Evolutionary conservation across 2,113 vertebrate genomes (phyloP).

Genomic region (Ictalurus punctatus): DNA sequence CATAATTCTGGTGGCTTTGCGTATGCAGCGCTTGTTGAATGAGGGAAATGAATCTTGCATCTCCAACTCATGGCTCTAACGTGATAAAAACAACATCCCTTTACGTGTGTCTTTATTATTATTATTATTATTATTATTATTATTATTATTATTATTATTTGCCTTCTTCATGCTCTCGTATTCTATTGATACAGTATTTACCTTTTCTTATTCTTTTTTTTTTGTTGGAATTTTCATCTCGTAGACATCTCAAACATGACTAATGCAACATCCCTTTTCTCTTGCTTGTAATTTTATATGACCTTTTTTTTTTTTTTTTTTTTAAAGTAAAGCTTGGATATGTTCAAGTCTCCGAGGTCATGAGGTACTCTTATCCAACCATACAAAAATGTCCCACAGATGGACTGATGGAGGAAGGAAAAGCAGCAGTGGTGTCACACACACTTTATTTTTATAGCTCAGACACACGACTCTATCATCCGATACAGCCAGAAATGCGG

Average conservation of each 20-base stretch:
- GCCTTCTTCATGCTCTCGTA: not conserved
- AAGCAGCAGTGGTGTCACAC: constrained; percentile 59
- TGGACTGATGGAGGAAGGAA: constrained; percentile 55
- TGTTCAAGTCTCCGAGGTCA: constrained; percentile 48
- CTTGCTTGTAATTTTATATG: not conserved
- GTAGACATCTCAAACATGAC: not conserved
- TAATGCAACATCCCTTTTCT: not conserved
- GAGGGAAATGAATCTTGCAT: constrained; percentile 52
- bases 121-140: too few species aligned
- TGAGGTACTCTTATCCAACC: constrained; percentile 60
- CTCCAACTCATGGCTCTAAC: constrained; percentile 36
- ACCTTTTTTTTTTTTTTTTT: constrained; percentile 25
- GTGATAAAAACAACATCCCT: constrained; percentile 57
- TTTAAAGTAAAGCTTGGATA: constrained; percentile 28
- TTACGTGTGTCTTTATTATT: not conserved
- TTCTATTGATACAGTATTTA: not conserved
- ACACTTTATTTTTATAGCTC: constrained; percentile 65
- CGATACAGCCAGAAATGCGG: constrained; percentile 49
- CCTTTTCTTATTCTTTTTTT: not conserved
- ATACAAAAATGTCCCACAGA: constrained; percentile 59
- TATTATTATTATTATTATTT: too few species aligned
- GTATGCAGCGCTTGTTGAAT: too few species aligned
- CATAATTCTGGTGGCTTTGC: too few species aligned
- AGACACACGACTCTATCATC: constrained; percentile 58
- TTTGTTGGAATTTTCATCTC: constrained; percentile 41